A percentile compares a stretch with the other conserved stretches of the same genome.
Conservation (phyloP, 2,797 vertebrate genomes). For the Sebastiscus albofasciatus region DNA sequence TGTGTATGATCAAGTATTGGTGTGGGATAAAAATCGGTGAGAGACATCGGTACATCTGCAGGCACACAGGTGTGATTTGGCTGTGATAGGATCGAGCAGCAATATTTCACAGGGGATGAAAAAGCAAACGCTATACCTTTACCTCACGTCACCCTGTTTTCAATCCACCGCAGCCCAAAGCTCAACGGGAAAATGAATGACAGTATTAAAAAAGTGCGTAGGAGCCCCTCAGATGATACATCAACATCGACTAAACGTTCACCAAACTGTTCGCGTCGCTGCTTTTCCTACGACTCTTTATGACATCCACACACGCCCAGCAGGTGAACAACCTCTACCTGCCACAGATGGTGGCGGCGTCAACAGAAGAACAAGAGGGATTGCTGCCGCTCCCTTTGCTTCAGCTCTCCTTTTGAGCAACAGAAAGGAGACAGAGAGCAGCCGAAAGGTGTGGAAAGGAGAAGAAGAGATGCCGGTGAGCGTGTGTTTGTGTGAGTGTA, state of each 20-base stretch:
- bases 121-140: conserved; percentile 11
- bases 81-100: conserved; percentile 15
- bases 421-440: conserved; percentile 30
- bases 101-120: conserved; percentile 39
- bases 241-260: conserved; percentile 42
- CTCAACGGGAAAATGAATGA: conserved; percentile 55
- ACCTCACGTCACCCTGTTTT: conserved; percentile 20
- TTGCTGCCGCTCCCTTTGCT: conserved; percentile 6
- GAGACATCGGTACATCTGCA: not conserved
- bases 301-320: conserved; percentile 50
- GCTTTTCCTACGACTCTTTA: conserved; percentile 41
- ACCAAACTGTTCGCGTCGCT: conserved; percentile 5
- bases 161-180: conserved; percentile 45
- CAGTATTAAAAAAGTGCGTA: conserved; percentile 44
- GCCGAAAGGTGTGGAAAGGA: conserved; percentile 24
- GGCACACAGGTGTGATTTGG: conserved; percentile 2
- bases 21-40: conserved; percentile 15
- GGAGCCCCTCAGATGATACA: conserved; percentile 40
- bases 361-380: conserved; percentile 45
- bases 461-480: conserved; percentile 8
- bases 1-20: conserved; percentile 14
- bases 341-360: conserved; percentile 12
- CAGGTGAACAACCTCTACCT: conserved; percentile 54
- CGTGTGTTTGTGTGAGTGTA: conserved; percentile 31
- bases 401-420: conserved; percentile 37